Conservation (phyloP, 2,888 invertebrate species). For the Acronicta leporina region DNA sequence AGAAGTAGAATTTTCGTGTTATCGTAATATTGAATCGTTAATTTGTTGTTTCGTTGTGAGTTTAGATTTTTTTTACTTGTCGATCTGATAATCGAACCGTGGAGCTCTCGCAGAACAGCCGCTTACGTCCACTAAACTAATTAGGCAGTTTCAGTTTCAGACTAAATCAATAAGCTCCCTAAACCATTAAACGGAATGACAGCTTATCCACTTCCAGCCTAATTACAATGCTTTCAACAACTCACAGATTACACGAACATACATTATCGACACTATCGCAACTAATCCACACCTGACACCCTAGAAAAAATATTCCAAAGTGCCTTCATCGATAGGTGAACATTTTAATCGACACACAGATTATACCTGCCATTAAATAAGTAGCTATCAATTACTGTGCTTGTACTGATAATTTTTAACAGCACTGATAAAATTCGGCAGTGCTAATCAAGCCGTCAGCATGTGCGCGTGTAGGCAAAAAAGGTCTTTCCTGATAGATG, state of each 20-base stretch:
- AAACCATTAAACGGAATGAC: slow-evolving; percentile 41
- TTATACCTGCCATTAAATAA: slow-evolving; percentile 84
- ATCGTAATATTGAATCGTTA: too few relatives aligned
- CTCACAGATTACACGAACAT: slow-evolving; percentile 55
- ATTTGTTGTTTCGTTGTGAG: too few relatives aligned
- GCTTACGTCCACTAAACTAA: too few relatives aligned
- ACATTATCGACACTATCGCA: slow-evolving; percentile 53
- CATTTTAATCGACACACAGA: slow-evolving; percentile 72
- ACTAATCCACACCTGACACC: slow-evolving; percentile 57
- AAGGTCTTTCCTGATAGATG: slow-evolving; percentile 82
- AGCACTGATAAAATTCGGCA: slow-evolving; percentile 80
- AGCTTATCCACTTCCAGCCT: slow-evolving; percentile 45
- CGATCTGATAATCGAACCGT: too few relatives aligned
- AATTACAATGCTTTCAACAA: slow-evolving; percentile 63
- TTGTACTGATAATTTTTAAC: slow-evolving; percentile 73
- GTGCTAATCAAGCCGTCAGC: slow-evolving; percentile 70
- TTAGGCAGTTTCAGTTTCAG: not conserved
- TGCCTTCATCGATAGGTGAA: slow-evolving; percentile 54
- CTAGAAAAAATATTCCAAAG: slow-evolving; percentile 56
- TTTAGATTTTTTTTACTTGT: too few relatives aligned
- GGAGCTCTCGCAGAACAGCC: too few relatives aligned
- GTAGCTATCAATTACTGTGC: slow-evolving; percentile 85
- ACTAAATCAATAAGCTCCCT: slow-evolving; percentile 26
- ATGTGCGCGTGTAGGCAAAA: slow-evolving; percentile 86
- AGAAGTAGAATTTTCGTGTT: too few relatives aligned